A percentile compares a stretch with the other conserved stretches of the same genome.
phyloP scores from a whole-genome alignment of 2,113 vertebrate genomes.

The Laticauda laticaudata region DNA sequence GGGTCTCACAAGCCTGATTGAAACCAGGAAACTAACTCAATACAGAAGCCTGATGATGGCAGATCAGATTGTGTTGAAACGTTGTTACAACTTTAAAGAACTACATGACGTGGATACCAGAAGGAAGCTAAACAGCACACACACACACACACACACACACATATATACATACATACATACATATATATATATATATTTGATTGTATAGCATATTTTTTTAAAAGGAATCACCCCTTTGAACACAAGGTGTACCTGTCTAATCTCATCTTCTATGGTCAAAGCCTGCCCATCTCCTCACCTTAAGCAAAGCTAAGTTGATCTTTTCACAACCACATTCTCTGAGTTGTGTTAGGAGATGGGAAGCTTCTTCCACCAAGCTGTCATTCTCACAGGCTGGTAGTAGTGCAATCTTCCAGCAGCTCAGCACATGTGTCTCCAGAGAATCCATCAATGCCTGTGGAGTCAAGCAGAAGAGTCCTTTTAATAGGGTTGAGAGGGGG shows the following conservation, averaged over 20 bases:
- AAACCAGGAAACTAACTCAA: too few species aligned
- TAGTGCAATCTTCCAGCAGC: conserved; percentile 82
- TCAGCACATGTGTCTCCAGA: conserved; percentile 76
- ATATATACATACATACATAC: too few species aligned
- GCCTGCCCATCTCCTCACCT: conserved; percentile 63
- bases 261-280: background rate
- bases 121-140: too few species aligned
- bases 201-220: background rate
- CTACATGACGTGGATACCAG: too few species aligned
- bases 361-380: conserved; percentile 60
- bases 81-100: too few species aligned
- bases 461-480: background rate
- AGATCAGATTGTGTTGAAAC: too few species aligned
- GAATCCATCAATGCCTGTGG: conserved; percentile 75
- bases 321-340: conserved; percentile 64
- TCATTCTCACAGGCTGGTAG: conserved; percentile 67
- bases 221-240: background rate
- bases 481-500: background rate
- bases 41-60: too few species aligned
- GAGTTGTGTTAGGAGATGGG: conserved; percentile 61
- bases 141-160: too few species aligned
- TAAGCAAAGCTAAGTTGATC: conserved; percentile 69
- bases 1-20: too few species aligned
- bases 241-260: background rate
- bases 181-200: too few species aligned